Evolutionary conservation across 2,888 invertebrate species (phyloP), one percentile per base, ranked within the genome.

Genomic region (Athalia rosae): DNA sequence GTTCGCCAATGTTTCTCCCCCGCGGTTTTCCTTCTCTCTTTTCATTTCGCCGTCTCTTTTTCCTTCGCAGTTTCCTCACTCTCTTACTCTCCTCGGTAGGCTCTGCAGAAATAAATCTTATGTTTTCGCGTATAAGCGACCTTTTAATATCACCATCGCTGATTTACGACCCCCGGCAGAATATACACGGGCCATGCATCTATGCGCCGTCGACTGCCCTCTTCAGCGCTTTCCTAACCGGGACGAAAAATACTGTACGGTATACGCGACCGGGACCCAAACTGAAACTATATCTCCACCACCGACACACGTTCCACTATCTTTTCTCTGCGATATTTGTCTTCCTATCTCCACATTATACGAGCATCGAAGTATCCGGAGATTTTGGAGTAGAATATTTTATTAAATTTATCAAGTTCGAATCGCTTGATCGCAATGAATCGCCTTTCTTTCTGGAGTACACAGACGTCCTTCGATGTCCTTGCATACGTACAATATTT

Each of bases 51-150:
- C 78, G 71, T 59, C 59, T 76, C 74, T 66, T 59, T 58, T 64
- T 11, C 47, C 59, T 59, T 67, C 47, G n/a, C 15, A 11, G 45
- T 45, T 5, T n/a, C 9, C 9, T n/a, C 47, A 48, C 48, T 47
- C 48, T 48, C 9, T 28, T 28, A 28, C 28, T 28, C 28, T 28
- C 28, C 28, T 28, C 28, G 28, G 28, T 56, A 69, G 59, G 59
- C 67, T 59, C 15, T 56, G 69, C 61, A 83, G 85, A 88, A 83
- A 88, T 89, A 89, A 89, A 89, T 89, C 88, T 88, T 86, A 82
- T 85, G 85, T 89, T 89, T 89, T 89, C 87, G 87, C 87, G 87
- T 89, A 89, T 89, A 89, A 88, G 88, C 88, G 89, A 87, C 86
- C 88, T 89, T 89, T 89, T 89, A 89, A 89, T 89, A 89, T 89